Conservation (phyloP, 2,113 vertebrate species). For the Chloroceryle aenea region DNA sequence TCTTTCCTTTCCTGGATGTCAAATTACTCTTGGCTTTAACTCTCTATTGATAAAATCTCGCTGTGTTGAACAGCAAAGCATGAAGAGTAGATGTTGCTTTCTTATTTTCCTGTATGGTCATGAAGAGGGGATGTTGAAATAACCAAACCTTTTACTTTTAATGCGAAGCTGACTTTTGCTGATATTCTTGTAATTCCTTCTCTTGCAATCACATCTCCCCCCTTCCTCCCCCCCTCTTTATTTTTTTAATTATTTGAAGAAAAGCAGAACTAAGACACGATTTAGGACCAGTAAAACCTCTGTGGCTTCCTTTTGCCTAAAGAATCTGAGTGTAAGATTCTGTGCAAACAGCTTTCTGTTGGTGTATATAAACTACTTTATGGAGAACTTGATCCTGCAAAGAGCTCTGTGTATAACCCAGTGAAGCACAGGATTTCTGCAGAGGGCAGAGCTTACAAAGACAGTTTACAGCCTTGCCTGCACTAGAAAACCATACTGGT, state of each 20-base stretch:
- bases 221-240: background rate
- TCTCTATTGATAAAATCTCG: background rate
- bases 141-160: background rate
- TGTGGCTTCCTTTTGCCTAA: background rate
- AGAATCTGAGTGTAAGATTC: background rate
- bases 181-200: constrained; percentile 15
- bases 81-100: background rate
- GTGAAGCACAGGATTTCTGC: background rate
- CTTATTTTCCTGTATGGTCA: background rate
- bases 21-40: background rate
- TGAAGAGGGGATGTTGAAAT: background rate
- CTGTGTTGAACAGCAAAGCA: background rate
- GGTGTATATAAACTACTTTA: background rate
- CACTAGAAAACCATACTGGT: background rate
- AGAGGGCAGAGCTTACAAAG: background rate
- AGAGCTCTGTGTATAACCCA: background rate
- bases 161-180: background rate
- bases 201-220: background rate
- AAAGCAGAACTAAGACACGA: background rate
- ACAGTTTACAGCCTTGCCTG: background rate
- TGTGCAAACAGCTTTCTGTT: background rate
- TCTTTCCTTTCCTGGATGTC: background rate
- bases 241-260: background rate
- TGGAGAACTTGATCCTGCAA: background rate
- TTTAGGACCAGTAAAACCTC: background rate